phyloP scores from a whole-genome alignment of 2,888 invertebrate genomes.

The Harpagoxenus sublaevis region DNA sequence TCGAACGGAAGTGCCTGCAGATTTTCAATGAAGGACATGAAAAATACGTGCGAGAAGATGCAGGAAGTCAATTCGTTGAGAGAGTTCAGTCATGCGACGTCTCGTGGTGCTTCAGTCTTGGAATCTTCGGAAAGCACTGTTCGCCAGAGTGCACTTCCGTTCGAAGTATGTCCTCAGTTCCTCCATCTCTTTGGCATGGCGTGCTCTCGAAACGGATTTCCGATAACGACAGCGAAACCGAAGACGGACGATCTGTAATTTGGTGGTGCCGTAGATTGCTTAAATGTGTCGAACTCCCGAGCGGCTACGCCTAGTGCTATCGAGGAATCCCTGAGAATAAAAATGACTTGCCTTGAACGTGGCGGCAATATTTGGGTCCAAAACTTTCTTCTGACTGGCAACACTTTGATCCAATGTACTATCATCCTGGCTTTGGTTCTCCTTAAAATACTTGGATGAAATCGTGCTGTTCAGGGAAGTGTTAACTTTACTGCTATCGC shows the following conservation, averaged over 20 bases:
- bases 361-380: conserved; percentile 48
- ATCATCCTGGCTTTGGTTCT: conserved; percentile 35
- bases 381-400: conserved; percentile 12
- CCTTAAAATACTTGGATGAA: background rate
- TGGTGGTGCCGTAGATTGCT: conserved; percentile 77
- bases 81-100: conserved; percentile 25
- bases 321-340: conserved; percentile 52
- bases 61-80: conserved; percentile 60
- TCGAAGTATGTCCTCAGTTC: too few relatives aligned
- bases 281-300: conserved; percentile 73
- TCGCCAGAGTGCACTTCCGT: too few relatives aligned
- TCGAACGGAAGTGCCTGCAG: too few relatives aligned
- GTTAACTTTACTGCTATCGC: conserved; percentile 71
- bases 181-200: too few relatives aligned
- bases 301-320: conserved; percentile 53
- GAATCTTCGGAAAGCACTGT: too few relatives aligned
- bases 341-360: conserved; percentile 31
- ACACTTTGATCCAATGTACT: conserved; percentile 33
- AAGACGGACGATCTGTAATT: conserved; percentile 86
- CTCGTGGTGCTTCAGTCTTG: conserved; percentile 33
- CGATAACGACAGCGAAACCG: conserved; percentile 84
- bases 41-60: too few relatives aligned
- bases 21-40: too few relatives aligned
- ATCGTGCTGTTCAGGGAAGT: conserved; percentile 57
- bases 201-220: conserved; percentile 86